Percentiles rank a stretch among this genome's conserved stretches.
Evolutionary conservation across 37 sponge, comb jelly and placozoan genomes (phyloP).

Genomic region (Corticium candelabrum): DNA sequence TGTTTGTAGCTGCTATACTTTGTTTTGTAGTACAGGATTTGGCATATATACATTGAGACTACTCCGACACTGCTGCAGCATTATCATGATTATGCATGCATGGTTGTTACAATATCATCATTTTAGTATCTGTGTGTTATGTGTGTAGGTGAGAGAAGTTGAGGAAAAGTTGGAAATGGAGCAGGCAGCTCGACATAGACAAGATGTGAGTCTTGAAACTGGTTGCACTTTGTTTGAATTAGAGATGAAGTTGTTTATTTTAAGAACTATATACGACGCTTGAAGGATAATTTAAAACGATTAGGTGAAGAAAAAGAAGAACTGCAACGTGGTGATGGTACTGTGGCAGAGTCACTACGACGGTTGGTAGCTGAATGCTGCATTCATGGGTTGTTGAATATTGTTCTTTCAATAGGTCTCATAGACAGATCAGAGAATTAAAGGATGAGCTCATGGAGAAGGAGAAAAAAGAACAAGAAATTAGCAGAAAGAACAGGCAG

Average conservation of each 20-base stretch:
- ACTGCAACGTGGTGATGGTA: not conserved
- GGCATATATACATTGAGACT: too few species aligned
- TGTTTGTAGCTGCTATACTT: too few species aligned
- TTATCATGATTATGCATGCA: too few species aligned
- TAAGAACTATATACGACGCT: not conserved
- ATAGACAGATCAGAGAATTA: not conserved
- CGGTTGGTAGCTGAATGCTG: too few species aligned
- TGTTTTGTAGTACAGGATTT: too few species aligned
- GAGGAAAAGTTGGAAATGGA: constrained; percentile 5
- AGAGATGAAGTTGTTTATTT: not conserved
- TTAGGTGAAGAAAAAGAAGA: not conserved
- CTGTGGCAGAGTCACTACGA: not conserved
- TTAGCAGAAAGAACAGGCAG: not conserved
- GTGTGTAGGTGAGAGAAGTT: not conserved
- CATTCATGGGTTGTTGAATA: too few species aligned
- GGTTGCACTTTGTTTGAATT: not conserved
- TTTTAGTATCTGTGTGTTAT: too few species aligned
- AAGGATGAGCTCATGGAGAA: not conserved
- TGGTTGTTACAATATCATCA: too few species aligned
- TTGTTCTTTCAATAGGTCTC: not conserved
- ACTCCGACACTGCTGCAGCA: too few species aligned
- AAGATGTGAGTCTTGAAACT: not conserved
- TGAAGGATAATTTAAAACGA: not conserved
- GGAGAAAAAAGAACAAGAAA: not conserved
- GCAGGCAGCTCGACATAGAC: not conserved